Evolutionary conservation across 2,888 invertebrate species (phyloP), one percentile per base, ranked within the genome.

Genomic region (Seladonia tumulorum): DNA sequence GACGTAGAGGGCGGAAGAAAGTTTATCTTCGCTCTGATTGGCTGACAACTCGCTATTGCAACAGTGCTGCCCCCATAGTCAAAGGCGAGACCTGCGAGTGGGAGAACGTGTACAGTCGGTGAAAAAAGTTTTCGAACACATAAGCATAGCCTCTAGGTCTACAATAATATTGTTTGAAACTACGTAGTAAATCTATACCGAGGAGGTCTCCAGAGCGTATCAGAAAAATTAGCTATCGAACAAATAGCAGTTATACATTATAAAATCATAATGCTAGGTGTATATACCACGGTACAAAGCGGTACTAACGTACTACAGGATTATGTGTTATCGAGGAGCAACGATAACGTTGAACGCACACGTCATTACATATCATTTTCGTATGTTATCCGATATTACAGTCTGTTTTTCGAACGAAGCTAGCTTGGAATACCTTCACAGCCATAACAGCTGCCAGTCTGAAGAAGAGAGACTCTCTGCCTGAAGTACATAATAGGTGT

Each of bases 1-100:
- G 60, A 53, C 49, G 71, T 77, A 73, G 81, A 85, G 78, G 76
- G 73, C 39, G 82, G 39, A 78, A 60, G 83, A 73, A 71, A 75
- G 63, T 63, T 63, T 63, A 16, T 29, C 63, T 63, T 29, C 16
- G 29, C 63, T 63, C 63, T 25, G 63, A 63, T 29, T 16, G 72
- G 39, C 18, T 49, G 73, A 66, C 71, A 77, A 71, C 57, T 57
- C 72, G 68, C 49, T 63, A 68, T 63, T 63, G 72, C 57, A 66
- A 68, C 66, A 81, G 45, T 49, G 81, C 18, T 63, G 63, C 63
- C 63, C 29, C 16, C 63, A 63, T 7, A 63, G 25, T 25, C 29
- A 16, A 16, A 29, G 25, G 29, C 14, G 53, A 53, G 63, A 29
- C 63, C 7, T 16, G 29, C 29, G 29, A 63, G 63, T 63, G 63